These are phyloP conservation scores for Eupleurogrammus muticus DNA, from an alignment of 2,797 vertebrate species.

Conservation along the genomic window DNA sequence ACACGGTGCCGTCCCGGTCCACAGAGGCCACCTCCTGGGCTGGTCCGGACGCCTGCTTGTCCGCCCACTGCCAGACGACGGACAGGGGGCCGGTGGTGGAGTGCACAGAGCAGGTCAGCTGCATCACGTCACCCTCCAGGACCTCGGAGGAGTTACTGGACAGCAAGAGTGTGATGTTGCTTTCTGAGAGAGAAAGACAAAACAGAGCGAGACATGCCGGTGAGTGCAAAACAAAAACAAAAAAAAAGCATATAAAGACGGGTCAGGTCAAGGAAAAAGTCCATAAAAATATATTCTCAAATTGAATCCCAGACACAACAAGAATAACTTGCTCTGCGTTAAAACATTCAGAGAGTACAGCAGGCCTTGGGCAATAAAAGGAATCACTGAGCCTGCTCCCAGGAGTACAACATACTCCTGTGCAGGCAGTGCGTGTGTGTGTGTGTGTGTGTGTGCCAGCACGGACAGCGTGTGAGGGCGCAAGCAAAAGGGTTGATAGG, in stretches of 20 bases:
- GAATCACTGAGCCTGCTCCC: conserved; percentile 38
- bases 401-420: conserved; percentile 23
- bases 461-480: too few species aligned
- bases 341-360: conserved; percentile 41
- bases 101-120: conserved; percentile 88
- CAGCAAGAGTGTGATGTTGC: conserved; percentile 92
- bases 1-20: conserved; percentile 85
- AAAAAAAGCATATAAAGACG: too few species aligned
- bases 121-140: conserved; percentile 91
- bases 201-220: background rate
- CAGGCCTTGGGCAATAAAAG: conserved; percentile 50
- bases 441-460: conserved; percentile 13
- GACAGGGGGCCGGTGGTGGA: conserved; percentile 87
- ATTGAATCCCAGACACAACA: conserved; percentile 32
- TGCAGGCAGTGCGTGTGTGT: conserved; percentile 19
- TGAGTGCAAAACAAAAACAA: too few species aligned
- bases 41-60: conserved; percentile 82
- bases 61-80: conserved; percentile 89
- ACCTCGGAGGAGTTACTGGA: conserved; percentile 89
- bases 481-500: conserved; percentile 3
- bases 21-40: conserved; percentile 88
- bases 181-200: conserved; percentile 80
- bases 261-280: conserved; percentile 23
- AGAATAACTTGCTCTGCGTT: conserved; percentile 26
- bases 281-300: conserved; percentile 9